Conservation (phyloP, 2,888 invertebrate species). For the Choreutis nemorana region DNA sequence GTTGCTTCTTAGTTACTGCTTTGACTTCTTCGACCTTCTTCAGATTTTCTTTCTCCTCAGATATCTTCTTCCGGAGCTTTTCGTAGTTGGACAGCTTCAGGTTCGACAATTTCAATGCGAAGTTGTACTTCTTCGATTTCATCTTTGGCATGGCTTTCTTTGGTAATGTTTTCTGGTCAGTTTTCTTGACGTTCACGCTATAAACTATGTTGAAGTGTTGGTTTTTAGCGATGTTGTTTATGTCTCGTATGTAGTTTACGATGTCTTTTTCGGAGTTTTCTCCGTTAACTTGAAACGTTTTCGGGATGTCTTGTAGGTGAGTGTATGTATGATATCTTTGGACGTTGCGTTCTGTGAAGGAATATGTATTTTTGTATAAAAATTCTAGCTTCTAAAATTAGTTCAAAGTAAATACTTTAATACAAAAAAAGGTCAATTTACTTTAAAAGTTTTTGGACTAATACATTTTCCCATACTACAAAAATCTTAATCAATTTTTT, state of each 20-base stretch:
- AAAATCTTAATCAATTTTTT: too few species aligned
- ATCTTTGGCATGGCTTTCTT: conserved; percentile 20
- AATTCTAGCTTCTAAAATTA: too few species aligned
- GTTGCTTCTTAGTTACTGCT: conserved; percentile 9
- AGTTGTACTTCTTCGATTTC: conserved; percentile 39
- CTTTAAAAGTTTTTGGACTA: too few species aligned
- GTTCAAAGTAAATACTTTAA: too few species aligned
- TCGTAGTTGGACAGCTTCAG: conserved; percentile 52
- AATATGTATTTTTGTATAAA: background rate
- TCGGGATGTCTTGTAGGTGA: background rate
- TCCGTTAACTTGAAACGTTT: conserved; percentile 29
- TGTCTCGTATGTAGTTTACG: conserved; percentile 27
- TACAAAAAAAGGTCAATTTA: too few species aligned
- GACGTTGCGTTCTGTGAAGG: background rate
- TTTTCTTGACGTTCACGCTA: conserved; percentile 34
- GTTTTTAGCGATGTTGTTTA: conserved; percentile 27
- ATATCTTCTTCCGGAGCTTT: conserved; percentile 32
- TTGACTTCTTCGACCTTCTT: too few species aligned
- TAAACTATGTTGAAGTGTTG: conserved; percentile 33
- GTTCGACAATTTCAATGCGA: conserved; percentile 45
- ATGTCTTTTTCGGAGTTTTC: conserved; percentile 25
- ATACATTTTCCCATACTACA: too few species aligned
- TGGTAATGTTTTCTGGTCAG: conserved; percentile 11
- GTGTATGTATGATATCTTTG: background rate
- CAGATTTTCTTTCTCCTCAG: conserved; percentile 25